Evolutionary conservation across 2,797 vertebrate species (phyloP).

Genomic region (Pygocentrus nattereri): DNA sequence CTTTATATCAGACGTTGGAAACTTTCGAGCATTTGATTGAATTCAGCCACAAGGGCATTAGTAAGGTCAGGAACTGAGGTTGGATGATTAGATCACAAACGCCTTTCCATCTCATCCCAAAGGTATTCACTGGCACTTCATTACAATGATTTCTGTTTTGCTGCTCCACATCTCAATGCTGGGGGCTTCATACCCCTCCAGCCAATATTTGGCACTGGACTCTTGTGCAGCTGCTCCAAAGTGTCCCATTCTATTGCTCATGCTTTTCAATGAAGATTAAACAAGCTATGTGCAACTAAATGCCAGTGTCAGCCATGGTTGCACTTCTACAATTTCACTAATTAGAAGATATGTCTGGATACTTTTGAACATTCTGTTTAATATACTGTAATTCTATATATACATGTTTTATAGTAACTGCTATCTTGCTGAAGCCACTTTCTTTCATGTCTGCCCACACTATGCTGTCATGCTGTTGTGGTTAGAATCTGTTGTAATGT

Average conservation of each 20-base stretch:
- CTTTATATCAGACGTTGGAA: neutral
- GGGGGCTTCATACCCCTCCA: neutral
- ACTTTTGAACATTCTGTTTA: neutral
- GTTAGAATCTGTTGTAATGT: slow-evolving; percentile 55
- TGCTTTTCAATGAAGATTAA: neutral
- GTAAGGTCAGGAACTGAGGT: neutral
- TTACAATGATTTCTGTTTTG: neutral
- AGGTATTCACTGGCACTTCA: neutral
- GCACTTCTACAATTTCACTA: no score
- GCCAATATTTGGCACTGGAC: neutral
- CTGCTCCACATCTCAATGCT: neutral
- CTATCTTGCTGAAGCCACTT: slow-evolving; percentile 2
- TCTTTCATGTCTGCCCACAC: neutral
- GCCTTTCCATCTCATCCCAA: neutral
- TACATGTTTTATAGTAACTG: neutral
- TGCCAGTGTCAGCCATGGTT: neutral
- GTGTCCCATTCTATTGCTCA: neutral
- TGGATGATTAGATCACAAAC: neutral
- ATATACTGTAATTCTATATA: no score
- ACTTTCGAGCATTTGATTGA: neutral
- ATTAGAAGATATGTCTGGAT: neutral
- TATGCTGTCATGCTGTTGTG: slow-evolving; percentile 27
- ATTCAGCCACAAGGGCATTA: neutral
- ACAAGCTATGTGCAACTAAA: neutral
- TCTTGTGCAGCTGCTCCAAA: neutral